A percentile compares a stretch with the other conserved stretches of the same genome.
These are phyloP conservation scores for Maccullochella peelii DNA, from an alignment of 2,113 vertebrate species.

Conservation along the genomic window DNA sequence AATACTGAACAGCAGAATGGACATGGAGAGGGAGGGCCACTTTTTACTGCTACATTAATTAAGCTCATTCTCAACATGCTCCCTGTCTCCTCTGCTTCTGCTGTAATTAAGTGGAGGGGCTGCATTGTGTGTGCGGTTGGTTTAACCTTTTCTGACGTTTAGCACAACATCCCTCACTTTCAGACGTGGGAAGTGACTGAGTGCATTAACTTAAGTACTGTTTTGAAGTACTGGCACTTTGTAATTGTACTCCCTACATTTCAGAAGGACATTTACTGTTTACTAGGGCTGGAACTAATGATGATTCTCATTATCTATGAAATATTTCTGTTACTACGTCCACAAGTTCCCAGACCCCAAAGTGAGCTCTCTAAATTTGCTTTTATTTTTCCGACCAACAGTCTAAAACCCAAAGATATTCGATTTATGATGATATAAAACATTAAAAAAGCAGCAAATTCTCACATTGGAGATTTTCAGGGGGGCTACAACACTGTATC, in stretches of 20 bases:
- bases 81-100: slow-evolving; percentile 60
- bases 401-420: background rate
- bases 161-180: slow-evolving; percentile 16
- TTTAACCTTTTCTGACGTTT: slow-evolving; percentile 66
- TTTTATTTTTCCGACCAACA: background rate
- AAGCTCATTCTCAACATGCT: slow-evolving; percentile 81
- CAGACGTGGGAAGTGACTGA: slow-evolving; percentile 3
- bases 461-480: background rate
- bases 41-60: slow-evolving; percentile 93
- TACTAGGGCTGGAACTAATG: background rate
- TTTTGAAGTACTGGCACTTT: background rate
- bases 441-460: too few species aligned
- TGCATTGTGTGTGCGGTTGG: slow-evolving; percentile 28
- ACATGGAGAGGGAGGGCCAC: slow-evolving; percentile 78
- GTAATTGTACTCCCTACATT: background rate
- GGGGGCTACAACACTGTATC: background rate
- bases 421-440: too few species aligned
- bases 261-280: background rate
- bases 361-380: background rate
- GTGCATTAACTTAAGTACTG: background rate
- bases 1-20: slow-evolving; percentile 84
- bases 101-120: slow-evolving; percentile 57
- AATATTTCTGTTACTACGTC: background rate
- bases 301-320: background rate
- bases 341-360: background rate